Evolutionary conservation across 2,797 vertebrate genomes (phyloP), one percentile per base, ranked within the genome.

Genomic region (Myiotriccus ornatus): DNA sequence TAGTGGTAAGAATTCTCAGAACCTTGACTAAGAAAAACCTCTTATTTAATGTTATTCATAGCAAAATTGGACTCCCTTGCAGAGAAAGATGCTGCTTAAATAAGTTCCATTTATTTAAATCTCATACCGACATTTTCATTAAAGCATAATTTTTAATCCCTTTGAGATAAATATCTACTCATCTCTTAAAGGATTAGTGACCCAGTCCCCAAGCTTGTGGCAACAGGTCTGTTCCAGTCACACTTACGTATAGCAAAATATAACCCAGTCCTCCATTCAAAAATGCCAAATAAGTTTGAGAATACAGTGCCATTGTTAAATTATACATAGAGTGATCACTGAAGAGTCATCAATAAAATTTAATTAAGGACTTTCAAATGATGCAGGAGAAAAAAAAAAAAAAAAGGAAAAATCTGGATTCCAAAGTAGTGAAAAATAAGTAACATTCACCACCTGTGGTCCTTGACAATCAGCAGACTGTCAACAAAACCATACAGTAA

Each of bases 381-480:
- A 64, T 35, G 25, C 13, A 56, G 37, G 39, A 22, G 14, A 39
- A 71, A 83, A 78, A 39, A 39, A 71, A 83, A 78, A 94, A 84
- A 86, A 56, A 22, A 53, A 27, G 15, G 53, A 80, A 87, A 94
- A 91, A 39, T 76, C n/a, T 79, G 68, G 23, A 86, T 94, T 97
- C 44, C 32, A 64, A 87, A 90, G 17, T 11, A 91, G 46, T 57
- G 65, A 83, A 80, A 94, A 93, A 87, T 86, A 94, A 63, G 60
- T 49, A 88, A 43, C 35, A 35, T 70, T 87, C 77, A 90, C 91
- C 52, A 92, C 95, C 94, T 94, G 83, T 78, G 53, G 73, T 46
- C 77, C 82, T 68, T 90, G 90, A 95, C 83, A 94, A 92, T 50
- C 88, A 88, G 47, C 93, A 96, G 79, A 86, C 62, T 93, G 93